Evolutionary conservation across 2,113 vertebrate genomes (phyloP).

Genomic region (Heloderma charlesbogerti): DNA sequence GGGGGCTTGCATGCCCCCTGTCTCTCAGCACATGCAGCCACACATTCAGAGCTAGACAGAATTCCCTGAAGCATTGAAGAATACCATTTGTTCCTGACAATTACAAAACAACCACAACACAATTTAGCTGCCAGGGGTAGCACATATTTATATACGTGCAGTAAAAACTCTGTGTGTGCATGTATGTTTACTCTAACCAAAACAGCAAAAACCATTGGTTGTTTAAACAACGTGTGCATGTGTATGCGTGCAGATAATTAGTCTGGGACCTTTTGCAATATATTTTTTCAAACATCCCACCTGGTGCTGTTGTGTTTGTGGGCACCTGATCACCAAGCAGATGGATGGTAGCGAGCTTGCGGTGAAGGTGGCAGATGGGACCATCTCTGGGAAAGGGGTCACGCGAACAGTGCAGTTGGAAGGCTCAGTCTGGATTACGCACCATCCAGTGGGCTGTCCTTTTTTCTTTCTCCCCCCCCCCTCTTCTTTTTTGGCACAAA

Average conservation of each 20-base stretch:
- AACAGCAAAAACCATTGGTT: neutral
- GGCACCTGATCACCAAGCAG: neutral
- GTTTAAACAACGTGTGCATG: neutral
- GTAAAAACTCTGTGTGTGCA: too few species aligned
- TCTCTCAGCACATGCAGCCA: too few species aligned
- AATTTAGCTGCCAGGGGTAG: too few species aligned
- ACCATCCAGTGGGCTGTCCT: neutral
- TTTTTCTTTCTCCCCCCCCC: neutral
- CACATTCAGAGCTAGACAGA: neutral
- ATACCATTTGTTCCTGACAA: neutral
- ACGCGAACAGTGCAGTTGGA: neutral
- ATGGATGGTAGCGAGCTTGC: neutral
- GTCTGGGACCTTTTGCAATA: too few species aligned
- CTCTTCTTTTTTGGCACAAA: neutral
- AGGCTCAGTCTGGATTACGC: constrained; percentile 12
- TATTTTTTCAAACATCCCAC: neutral
- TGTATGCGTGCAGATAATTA: neutral
- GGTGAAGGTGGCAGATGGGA: constrained; percentile 5
- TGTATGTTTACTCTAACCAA: neutral
- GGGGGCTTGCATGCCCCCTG: neutral
- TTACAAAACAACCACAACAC: neutral
- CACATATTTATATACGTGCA: neutral
- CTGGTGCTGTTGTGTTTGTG: neutral
- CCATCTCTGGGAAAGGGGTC: constrained; percentile 9
- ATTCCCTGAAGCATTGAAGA: neutral